Base-by-base conservation (phyloP, 2,113 vertebrate species). In the Chloropsis cyanopogon region DNA sequence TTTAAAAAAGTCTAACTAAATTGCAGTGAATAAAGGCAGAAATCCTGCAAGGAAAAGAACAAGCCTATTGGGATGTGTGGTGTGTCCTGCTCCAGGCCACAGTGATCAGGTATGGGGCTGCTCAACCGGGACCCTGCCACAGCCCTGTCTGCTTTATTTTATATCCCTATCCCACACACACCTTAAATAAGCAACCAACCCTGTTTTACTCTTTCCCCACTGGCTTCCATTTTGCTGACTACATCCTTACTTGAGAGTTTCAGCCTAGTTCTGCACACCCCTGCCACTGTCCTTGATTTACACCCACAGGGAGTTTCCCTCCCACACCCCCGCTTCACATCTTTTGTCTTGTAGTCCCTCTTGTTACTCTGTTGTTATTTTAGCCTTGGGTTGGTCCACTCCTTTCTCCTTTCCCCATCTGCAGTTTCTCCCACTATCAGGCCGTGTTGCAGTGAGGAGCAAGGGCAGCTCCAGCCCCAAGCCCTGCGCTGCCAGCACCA, bases 391-490 rank as follows among this genome's bases (percentile, higher is more conserved):
- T 12, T 53, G 47, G 37, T 21, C 11, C 56, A 4, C 31, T 70
- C 10, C 73, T 42, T 72, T 52, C 18, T 24, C 57, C 26, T n/a
- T 54, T 52, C 18, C 46, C 50, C 6, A 2, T 3, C 35, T 35
- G 75, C 75, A 29, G 42, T 35, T 60, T 41, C 56, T 61, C 47
- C n/a, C 9, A 0, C 66, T 11, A 0, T 11, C 52, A 33, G 35
- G 29, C 37, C 1, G 0, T 16, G 25, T 5, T 24, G 14, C 37
- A 3, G 22, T 6, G 68, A 26, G 16, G 26, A 53, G 21, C 0
- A 37, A n/a, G n/a, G n/a, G 59, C 14, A n/a, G 64, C 42, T 59
- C 26, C 72, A 44, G 49, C 42, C 52, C 24, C 1, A 21, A 22
- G 12, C 26, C 53, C 59, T 23, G 14, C 44, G 5, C 3, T 42